Evolutionary conservation across 2,113 vertebrate species (phyloP), one percentile per base, ranked within the genome.

Genomic region (Albula goreensis): DNA sequence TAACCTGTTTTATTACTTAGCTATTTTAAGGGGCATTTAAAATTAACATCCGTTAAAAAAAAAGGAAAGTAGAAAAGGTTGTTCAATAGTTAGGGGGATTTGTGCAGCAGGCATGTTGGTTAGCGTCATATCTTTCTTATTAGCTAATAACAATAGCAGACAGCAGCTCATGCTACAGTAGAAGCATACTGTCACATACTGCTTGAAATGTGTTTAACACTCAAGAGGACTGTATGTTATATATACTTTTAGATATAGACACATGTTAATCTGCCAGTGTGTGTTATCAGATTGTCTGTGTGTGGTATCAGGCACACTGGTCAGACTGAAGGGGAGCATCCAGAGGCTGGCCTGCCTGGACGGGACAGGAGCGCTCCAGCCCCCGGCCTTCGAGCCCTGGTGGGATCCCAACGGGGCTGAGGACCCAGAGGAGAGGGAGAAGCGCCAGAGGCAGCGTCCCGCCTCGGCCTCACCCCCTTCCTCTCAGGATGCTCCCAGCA

Each of bases 291-390:
- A 41, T 1, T 80, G 31, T 80, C 13, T 80, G 78, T 80, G 78
- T 80, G 78, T 80, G 78, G 12, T 91, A 0, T 91, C 78, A 99
- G 98, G 98, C 91, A 97, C 96, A 13, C 92, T 99, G 86, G 91
- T 96, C 88, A 95, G 94, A 86, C 94, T 99, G 84, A 99, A 99
- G 94, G 98, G 98, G 85, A 97, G 96, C 78, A 95, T 99, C 88
- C 83, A 99, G 89, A 96, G 97, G 88, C 98, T 99, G 96, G 97
- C 96, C 57, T 96, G 98, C 90, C 92, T 99, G 90, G 98, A 99
- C 85, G 92, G 96, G 10, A 91, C 95, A 74, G 98, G 97, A 86
- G 91, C 95, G 89, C 92, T 98, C 90, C 93, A 98, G 90, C 96
- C 96, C 86, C 96, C 97, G 86, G 93, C 97, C 86, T 95, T 95